Conservation (phyloP, 2,888 invertebrate species). For the Mylabris sibirica region DNA sequence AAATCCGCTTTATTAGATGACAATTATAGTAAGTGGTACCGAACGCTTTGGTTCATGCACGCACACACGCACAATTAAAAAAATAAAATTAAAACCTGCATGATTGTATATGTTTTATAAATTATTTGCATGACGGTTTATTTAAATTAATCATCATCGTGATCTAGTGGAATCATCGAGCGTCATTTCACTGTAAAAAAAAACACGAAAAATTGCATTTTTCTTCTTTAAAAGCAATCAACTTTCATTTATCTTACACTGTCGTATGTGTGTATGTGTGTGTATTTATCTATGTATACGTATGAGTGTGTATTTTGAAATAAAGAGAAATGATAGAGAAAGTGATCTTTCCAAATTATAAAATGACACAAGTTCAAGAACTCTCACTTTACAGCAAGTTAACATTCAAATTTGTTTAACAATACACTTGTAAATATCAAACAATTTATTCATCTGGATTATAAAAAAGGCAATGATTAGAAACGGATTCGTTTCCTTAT, state of each 20-base stretch:
- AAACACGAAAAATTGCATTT: not conserved
- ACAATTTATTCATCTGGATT: conserved; percentile 4
- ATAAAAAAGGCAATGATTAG: not conserved
- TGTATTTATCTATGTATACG: not conserved
- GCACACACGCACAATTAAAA: not conserved
- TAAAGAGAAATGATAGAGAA: conserved; percentile 25
- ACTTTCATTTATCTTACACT: conserved; percentile 12
- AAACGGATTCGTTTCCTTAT: not conserved
- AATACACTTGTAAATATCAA: conserved; percentile 31
- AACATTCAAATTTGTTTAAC: conserved; percentile 27
- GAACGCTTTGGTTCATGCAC: conserved; percentile 43
- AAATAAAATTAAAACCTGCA: conserved; percentile 12
- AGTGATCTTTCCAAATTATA: conserved; percentile 24
- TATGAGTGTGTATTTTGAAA: not conserved
- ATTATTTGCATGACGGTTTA: not conserved
- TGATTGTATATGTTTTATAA: conserved; percentile 2
- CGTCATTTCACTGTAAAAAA: conserved; percentile 9
- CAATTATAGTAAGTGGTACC: conserved; percentile 52
- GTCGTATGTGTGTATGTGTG: not conserved
- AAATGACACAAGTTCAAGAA: conserved; percentile 22
- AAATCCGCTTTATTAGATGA: conserved; percentile 67
- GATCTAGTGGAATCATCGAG: not conserved
- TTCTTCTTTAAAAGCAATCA: not conserved
- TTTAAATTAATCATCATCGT: not conserved
- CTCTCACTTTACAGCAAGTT: conserved; percentile 30